These are phyloP conservation scores for Phenacoccus solenopsis DNA, from an alignment of 1,140 invertebrate species.

Conservation along the genomic window DNA sequence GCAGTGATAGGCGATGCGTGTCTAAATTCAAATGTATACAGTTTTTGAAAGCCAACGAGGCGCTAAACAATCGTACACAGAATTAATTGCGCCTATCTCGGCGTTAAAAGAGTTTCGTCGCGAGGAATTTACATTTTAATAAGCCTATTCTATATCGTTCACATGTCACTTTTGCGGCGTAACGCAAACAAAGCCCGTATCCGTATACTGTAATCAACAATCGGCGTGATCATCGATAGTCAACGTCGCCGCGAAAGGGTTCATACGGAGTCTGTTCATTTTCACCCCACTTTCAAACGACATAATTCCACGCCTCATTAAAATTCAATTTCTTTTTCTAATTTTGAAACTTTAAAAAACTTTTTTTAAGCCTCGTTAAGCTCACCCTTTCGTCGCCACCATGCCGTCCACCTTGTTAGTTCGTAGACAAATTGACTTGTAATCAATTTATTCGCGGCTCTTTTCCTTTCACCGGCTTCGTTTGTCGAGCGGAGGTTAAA, in stretches of 20 bases:
- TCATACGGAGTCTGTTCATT: background rate
- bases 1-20: no score
- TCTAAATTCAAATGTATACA: no score
- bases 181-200: background rate
- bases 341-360: conserved; percentile 15
- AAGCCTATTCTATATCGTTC: background rate
- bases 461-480: background rate
- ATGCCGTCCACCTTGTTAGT: background rate
- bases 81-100: no score
- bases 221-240: background rate
- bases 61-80: no score
- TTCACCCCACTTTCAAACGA: background rate
- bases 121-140: conserved; percentile 9
- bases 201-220: background rate
- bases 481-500: background rate
- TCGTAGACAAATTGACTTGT: conserved; percentile 6
- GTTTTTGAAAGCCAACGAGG: no score
- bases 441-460: conserved; percentile 15
- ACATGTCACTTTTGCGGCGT: background rate
- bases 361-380: conserved; percentile 16
- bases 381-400: background rate
- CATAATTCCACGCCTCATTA: conserved; percentile 8
- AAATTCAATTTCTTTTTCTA: conserved; percentile 18
- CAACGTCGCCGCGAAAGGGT: background rate
- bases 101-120: no score